Base-by-base conservation (phyloP, 2,888 invertebrate genomes). In the Isotomurus palustris region DNA sequence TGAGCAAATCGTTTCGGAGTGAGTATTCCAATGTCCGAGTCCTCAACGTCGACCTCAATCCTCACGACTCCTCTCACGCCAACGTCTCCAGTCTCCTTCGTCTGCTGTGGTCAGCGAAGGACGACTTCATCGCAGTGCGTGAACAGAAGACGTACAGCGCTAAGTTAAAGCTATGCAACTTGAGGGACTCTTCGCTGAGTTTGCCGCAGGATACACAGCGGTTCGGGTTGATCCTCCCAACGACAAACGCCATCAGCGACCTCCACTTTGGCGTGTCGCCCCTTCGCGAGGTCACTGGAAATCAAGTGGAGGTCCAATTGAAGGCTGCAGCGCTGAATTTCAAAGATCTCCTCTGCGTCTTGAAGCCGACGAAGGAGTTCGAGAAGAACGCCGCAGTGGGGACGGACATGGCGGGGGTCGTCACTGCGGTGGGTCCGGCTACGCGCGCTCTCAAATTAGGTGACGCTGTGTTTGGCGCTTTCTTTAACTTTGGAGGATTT, bases 251-350 rank as follows among this genome's bases (percentile, higher is more conserved):
- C 12, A 60, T 60, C 2, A 51, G 52, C 12, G 60, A 60, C n/a
- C 35, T 60, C n/a, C 35, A 41, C 17, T 60, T 60, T 43, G 52
- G 38, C 14, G 22, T 24, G 3, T 51, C 27, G 40, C 32, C 50
- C 28, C 19, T 28, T 5, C 36, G 32, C 4, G 8, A 3, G 28
- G 14, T 60, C 24, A 52, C 40, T 12, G 28, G 40, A 3, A 40
- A 52, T n/a, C 53, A 60, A 21, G 52, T 60, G n/a, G 60, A 60
- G 41, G 49, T 60, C 12, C 25, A 56, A 19, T 48, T 60, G 12
- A 55, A 32, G 17, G 44, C 44, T 3, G 29, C 32, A 22, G 21
- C 43, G 22, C 24, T 50, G 5, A 50, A 50, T 24, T 50, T 50
- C 27, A 36, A 36, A n/a, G 50, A 50, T 17, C 25, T 50, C 12